Evolutionary conservation across 2,797 vertebrate genomes (phyloP).

Genomic region (Ctenochaetus hawaiiensis): DNA sequence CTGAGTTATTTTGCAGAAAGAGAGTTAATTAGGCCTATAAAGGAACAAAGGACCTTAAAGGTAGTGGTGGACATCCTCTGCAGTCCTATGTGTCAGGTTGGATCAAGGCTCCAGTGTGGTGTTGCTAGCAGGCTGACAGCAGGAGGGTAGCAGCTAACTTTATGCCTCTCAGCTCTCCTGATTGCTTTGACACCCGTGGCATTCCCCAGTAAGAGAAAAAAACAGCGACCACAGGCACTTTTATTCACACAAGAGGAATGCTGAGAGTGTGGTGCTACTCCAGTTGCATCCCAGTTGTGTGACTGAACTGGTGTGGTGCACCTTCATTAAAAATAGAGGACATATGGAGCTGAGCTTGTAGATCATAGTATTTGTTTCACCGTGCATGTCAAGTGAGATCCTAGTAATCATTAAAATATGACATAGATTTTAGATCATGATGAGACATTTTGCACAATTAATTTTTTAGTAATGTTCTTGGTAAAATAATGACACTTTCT

Average conservation of each 20-base stretch:
- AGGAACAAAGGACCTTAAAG: conserved; percentile 32
- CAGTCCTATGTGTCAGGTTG: conserved; percentile 64
- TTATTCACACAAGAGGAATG: conserved; percentile 26
- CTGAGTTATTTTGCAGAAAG: conserved; percentile 37
- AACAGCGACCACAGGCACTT: conserved; percentile 33
- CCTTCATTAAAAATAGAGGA: conserved; percentile 41
- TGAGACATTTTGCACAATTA: neutral
- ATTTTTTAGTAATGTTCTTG: neutral
- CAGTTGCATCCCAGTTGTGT: conserved; percentile 24
- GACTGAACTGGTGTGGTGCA: neutral
- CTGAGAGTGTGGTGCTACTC: conserved; percentile 16
- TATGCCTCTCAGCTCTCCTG: conserved; percentile 59
- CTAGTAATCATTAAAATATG: neutral
- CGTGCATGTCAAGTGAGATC: neutral
- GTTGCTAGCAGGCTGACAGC: conserved; percentile 60
- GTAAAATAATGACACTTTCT: neutral
- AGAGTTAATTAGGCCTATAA: conserved; percentile 47
- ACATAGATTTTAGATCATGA: neutral
- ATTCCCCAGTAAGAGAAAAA: conserved; percentile 50
- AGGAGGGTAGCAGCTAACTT: conserved; percentile 29
- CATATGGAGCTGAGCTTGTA: neutral
- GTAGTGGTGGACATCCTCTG: conserved; percentile 40
- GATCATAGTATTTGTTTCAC: conserved; percentile 4
- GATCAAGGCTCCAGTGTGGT: conserved; percentile 55
- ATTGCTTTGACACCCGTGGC: conserved; percentile 73